Conservation (phyloP, 2,797 vertebrate genomes). For the Onychomys torridus region DNA sequence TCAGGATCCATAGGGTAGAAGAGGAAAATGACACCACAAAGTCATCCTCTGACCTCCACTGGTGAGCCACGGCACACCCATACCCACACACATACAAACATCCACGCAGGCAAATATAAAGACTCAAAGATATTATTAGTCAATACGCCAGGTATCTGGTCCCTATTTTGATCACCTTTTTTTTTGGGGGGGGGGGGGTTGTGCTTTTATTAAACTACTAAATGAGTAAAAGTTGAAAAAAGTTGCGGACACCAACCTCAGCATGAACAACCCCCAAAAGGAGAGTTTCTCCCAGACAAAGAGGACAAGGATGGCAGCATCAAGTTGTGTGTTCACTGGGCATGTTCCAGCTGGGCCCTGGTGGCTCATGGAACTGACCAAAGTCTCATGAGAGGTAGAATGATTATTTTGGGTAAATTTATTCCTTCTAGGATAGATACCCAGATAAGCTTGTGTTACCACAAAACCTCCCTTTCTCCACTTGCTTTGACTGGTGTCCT, state of each 20-base stretch:
- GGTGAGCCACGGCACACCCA: background rate
- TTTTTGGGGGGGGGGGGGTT: too few relatives aligned
- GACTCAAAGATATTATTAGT: background rate
- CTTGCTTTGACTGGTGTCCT: constrained; percentile 5
- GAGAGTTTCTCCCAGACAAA: background rate
- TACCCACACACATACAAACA: background rate
- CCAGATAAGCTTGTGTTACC: constrained; percentile 64
- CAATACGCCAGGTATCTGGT: background rate
- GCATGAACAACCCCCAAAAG: background rate
- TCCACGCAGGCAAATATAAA: background rate
- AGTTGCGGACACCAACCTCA: background rate
- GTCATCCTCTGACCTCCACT: background rate
- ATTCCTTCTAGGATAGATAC: constrained; percentile 70
- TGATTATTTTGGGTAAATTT: constrained; percentile 75
- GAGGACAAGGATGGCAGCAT: background rate
- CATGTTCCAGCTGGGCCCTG: constrained; percentile 39
- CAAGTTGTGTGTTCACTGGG: background rate
- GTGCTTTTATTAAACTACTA: background rate
- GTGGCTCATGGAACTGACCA: constrained; percentile 39
- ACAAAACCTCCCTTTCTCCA: constrained; percentile 72
- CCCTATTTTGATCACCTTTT: background rate
- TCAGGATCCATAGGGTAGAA: background rate
- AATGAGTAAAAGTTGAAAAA: background rate
- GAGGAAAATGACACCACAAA: background rate
- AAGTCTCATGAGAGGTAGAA: constrained; percentile 30